Percentiles rank a stretch among this genome's conserved stretches.
These are phyloP conservation scores for Platyscapa corneri DNA, from an alignment of 1,140 invertebrate genomes.

Conservation along the genomic window DNA sequence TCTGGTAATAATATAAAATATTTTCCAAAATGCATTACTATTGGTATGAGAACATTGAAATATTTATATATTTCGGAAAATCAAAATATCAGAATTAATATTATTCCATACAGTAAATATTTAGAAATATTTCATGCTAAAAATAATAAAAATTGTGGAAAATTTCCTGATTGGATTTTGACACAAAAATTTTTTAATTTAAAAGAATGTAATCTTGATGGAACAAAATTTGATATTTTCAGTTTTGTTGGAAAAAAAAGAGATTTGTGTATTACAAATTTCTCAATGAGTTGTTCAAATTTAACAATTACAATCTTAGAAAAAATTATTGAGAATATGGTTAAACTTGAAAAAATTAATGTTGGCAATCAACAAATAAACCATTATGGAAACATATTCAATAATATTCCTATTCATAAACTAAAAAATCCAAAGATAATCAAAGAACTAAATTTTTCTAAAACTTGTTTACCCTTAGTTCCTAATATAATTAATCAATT, in stretches of 20 bases:
- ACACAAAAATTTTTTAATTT: slow-evolving; percentile 36
- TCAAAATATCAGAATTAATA: slow-evolving; percentile 3
- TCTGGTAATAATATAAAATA: slow-evolving; percentile 27
- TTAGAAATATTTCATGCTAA: slow-evolving; percentile 47
- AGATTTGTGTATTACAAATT: not conserved
- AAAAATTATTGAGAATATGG: slow-evolving; percentile 42
- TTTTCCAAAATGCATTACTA: slow-evolving; percentile 32
- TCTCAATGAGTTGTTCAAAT: slow-evolving; percentile 38
- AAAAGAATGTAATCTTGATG: slow-evolving; percentile 34
- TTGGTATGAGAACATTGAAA: slow-evolving; percentile 35
- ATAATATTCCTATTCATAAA: slow-evolving; percentile 18
- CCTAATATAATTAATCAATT: slow-evolving; percentile 17
- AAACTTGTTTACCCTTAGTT: slow-evolving; percentile 8
- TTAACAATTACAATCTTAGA: slow-evolving; percentile 38
- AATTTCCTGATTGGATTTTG: slow-evolving; percentile 47
- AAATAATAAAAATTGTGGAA: slow-evolving; percentile 28
- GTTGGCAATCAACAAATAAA: slow-evolving; percentile 22
- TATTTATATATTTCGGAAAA: slow-evolving; percentile 47
- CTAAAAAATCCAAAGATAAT: slow-evolving; percentile 29
- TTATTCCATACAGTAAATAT: slow-evolving; percentile 41
- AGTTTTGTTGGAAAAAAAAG: slow-evolving; percentile 21
- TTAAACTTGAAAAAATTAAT: slow-evolving; percentile 28
- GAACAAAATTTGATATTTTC: slow-evolving; percentile 34
- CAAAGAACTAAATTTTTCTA: slow-evolving; percentile 40
- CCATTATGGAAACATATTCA: slow-evolving; percentile 24